phyloP scores from a whole-genome alignment of 1,140 invertebrate genomes.

The Dysdera silvatica region DNA sequence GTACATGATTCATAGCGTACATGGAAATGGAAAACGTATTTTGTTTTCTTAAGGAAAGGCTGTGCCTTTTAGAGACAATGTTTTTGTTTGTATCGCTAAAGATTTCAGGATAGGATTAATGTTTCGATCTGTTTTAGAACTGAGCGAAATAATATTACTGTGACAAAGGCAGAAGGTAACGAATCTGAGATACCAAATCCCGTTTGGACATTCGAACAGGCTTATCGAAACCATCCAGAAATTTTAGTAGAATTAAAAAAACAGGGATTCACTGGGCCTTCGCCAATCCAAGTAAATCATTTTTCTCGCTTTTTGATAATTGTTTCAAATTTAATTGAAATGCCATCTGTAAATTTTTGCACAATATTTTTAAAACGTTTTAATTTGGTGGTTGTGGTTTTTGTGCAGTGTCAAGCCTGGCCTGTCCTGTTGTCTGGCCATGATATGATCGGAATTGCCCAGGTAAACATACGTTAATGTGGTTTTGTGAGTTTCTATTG shows the following conservation, averaged over 20 bases:
- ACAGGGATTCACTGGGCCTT: constrained; percentile 50
- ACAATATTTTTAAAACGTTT: neutral
- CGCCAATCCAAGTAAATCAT: constrained; percentile 39
- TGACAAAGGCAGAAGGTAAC: constrained; percentile 43
- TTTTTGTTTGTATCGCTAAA: no score
- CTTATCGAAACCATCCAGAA: constrained; percentile 72
- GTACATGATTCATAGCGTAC: no score
- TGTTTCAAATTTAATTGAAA: no score
- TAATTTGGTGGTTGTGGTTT: neutral
- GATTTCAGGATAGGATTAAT: no score
- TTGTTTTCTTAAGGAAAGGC: no score
- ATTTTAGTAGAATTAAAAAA: constrained; percentile 71
- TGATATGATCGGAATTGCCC: constrained; percentile 48
- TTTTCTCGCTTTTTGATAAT: neutral
- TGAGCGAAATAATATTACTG: constrained; percentile 61
- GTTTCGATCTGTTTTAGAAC: no score
- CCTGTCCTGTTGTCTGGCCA: constrained; percentile 49
- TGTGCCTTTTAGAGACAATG: no score
- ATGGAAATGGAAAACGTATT: no score
- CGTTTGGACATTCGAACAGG: constrained; percentile 70
- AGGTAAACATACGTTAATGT: constrained; percentile 27
- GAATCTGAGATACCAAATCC: constrained; percentile 66
- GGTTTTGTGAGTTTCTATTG: neutral
- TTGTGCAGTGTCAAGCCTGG: constrained; percentile 41
- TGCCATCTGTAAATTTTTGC: no score